Evolutionary conservation across 2,888 invertebrate species (phyloP).

Genomic region (Eupithecia pulchellata): DNA sequence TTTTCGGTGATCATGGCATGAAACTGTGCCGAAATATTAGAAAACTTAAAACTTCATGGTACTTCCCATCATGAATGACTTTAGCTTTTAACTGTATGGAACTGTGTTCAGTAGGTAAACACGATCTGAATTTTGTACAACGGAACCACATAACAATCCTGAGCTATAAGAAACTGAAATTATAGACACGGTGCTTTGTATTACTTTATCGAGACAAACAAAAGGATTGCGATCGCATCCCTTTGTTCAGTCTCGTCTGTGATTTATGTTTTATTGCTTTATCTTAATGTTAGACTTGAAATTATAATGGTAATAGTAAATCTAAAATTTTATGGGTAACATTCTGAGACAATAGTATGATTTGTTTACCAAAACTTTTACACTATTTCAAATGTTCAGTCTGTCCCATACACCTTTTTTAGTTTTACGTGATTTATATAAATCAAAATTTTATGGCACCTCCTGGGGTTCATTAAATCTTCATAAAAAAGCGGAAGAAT

Average conservation of each 20-base stretch:
- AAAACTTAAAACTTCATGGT: no score
- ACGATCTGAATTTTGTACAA: conserved; percentile 32
- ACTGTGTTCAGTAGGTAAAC: no score
- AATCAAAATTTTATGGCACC: no score
- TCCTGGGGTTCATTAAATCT: no score
- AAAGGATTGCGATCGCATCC: not conserved
- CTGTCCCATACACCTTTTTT: no score
- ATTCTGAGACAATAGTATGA: not conserved
- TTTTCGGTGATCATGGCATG: no score
- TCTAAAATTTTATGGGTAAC: not conserved
- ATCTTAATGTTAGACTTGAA: conserved; percentile 1
- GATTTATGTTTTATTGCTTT: not conserved
- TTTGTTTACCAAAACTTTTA: not conserved
- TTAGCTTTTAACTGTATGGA: no score
- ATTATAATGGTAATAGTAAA: not conserved
- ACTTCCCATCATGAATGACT: no score
- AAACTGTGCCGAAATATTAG: no score
- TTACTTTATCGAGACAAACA: not conserved
- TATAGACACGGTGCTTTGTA: conserved; percentile 81
- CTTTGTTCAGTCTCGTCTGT: not conserved
- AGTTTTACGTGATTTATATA: no score
- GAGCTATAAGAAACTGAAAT: conserved; percentile 85
- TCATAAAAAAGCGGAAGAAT: no score
- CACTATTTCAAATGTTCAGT: no score
- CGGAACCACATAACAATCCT: conserved; percentile 84